Conservation (phyloP, 2,888 invertebrate species). For the Platerodrilus igneus region DNA sequence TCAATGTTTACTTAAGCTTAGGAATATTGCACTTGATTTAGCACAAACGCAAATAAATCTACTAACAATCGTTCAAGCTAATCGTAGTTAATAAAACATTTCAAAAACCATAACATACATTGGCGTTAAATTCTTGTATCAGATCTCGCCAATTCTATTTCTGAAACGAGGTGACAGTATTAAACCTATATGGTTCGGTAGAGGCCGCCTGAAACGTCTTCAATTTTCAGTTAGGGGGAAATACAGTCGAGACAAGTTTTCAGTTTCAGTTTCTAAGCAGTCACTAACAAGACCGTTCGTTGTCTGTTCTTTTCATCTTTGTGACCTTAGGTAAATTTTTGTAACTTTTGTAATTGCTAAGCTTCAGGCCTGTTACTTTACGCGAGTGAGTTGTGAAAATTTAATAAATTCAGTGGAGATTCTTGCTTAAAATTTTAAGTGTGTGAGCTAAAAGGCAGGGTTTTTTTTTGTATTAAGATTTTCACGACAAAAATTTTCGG, state of each 20-base stretch:
- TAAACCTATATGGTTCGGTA: constrained; percentile 26
- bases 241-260: constrained; percentile 48
- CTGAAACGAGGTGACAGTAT: constrained; percentile 27
- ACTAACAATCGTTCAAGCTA: too few relatives aligned
- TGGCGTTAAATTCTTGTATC: too few relatives aligned
- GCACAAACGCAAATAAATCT: too few relatives aligned
- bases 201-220: constrained; percentile 19
- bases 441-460: too few relatives aligned
- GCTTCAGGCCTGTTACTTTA: constrained; percentile 6
- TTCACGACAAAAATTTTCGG: constrained; percentile 10
- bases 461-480: constrained; percentile 4
- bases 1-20: too few relatives aligned
- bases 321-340: constrained; percentile 43
- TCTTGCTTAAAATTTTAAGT: too few relatives aligned
- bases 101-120: too few relatives aligned
- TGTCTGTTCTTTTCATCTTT: constrained; percentile 50
- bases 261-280: constrained; percentile 54
- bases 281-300: constrained; percentile 55
- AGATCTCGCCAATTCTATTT: constrained; percentile 30
- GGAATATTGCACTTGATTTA: too few relatives aligned
- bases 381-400: constrained; percentile 4
- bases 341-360: too few relatives aligned
- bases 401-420: too few relatives aligned
- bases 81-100: too few relatives aligned
- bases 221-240: constrained; percentile 20